Evolutionary conservation across 2,888 invertebrate species (phyloP).

Genomic region (Cosmopolites sordidus): DNA sequence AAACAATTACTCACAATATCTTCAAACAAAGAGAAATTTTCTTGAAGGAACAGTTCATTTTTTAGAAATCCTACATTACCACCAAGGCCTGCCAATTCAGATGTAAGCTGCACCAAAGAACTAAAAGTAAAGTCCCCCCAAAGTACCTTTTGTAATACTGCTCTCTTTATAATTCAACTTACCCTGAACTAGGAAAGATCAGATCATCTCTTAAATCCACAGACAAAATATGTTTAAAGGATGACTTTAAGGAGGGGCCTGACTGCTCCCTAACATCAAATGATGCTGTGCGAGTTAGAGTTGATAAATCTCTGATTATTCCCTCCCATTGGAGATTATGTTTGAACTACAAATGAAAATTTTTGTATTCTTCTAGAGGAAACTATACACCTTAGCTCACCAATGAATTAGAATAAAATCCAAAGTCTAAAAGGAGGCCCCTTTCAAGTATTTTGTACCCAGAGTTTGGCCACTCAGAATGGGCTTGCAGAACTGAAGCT

Average conservation of each 20-base stretch:
- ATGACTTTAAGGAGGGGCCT: conserved; percentile 86
- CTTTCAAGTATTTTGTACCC: conserved; percentile 76
- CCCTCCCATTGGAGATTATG: conserved; percentile 89
- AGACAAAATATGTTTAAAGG: conserved; percentile 73
- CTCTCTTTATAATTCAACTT: too few relatives aligned
- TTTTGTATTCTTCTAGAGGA: too few relatives aligned
- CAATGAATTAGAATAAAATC: conserved; percentile 60
- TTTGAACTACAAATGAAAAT: conserved; percentile 53
- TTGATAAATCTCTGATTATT: conserved; percentile 71
- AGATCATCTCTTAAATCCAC: conserved; percentile 76
- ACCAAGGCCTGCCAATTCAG: conserved; percentile 85
- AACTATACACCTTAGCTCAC: conserved; percentile 46
- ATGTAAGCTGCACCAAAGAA: conserved; percentile 63
- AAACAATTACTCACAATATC: conserved; percentile 54
- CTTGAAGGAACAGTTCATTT: conserved; percentile 70
- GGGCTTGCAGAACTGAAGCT: conserved; percentile 69
- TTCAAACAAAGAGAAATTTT: conserved; percentile 53
- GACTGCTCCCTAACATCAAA: conserved; percentile 85
- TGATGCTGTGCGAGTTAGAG: conserved; percentile 67
- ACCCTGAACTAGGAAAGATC: conserved; percentile 75
- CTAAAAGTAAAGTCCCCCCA: conserved; percentile 4
- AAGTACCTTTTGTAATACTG: too few relatives aligned
- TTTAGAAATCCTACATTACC: conserved; percentile 89
- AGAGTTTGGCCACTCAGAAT: conserved; percentile 74
- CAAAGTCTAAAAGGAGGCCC: conserved; percentile 74